Evolutionary conservation across 2,888 invertebrate genomes (phyloP), one percentile per base, ranked within the genome.

Genomic region (Empis stercorea): DNA sequence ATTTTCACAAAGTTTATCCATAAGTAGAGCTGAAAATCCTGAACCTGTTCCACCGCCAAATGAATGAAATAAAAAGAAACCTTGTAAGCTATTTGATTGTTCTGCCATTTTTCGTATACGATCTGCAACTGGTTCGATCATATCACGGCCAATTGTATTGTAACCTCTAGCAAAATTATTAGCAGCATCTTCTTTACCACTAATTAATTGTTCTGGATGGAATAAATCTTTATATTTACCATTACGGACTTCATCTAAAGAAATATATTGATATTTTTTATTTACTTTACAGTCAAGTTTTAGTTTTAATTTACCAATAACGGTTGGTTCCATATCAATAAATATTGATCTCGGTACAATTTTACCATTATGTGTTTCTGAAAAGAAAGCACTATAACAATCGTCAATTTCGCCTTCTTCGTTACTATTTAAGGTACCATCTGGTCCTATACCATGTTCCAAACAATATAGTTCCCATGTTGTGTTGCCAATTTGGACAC

Each of bases 241-340:
- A 60, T 54, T 54, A 61, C 71, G 73, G n/a, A 76, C 71, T 55
- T 76, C 75, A 57, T 78, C 76, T 73, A 43, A 11, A 47, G 40
- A 10, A 41, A 49, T n/a, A 27, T 9, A 11, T 34, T 16, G 13
- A 11, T 15, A 15, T 7, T 17, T 13, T 11, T 14, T 40, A 32
- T 37, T 14, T 14, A 14, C 2, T 30, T 16, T 13, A 27, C 15
- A 16, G 7, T 10, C 27, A 2, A 38, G 16, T 17, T n/a, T 17
- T 46, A 17, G 20, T 10, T 15, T 39, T 14, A 9, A 36, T 6
- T 59, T 58, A 79, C 87, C 87, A 43, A 92, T 84, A 41, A 92
- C 92, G 43, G 89, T 89, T 38, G 88, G 85, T 65, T 92, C 92
- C 52, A 91, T 72, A 61, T 93, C 92, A 46, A 92, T 84, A 76